A percentile compares a stretch with the other conserved stretches of the same genome.
phyloP scores from a whole-genome alignment of 2,797 vertebrate genomes.

The Smutsia gigantea region DNA sequence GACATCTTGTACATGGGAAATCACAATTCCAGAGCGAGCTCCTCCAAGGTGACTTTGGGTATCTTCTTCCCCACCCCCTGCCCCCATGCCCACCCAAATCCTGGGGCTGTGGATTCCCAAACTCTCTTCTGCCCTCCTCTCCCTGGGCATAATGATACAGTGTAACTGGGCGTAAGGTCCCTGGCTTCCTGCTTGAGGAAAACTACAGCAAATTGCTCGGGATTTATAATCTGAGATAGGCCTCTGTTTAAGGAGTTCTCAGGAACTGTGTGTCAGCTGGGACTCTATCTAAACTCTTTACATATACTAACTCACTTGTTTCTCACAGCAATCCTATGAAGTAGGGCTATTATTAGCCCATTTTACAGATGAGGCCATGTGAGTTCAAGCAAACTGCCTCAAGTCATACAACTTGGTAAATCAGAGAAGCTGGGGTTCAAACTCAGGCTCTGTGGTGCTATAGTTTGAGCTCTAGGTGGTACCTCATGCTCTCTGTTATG shows the following conservation, averaged over 20 bases:
- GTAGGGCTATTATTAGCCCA: not conserved
- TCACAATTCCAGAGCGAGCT: not conserved
- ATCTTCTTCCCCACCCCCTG: not conserved
- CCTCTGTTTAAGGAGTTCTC: conserved; percentile 10
- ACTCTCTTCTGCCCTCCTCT: not conserved
- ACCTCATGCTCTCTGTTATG: not conserved
- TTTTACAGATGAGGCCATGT: not conserved
- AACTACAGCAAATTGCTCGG: not conserved
- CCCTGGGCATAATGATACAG: not conserved
- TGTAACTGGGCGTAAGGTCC: not conserved
- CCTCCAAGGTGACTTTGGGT: not conserved
- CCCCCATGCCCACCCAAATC: not conserved
- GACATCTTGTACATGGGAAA: not conserved
- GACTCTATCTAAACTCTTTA: not conserved
- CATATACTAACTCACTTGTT: not conserved
- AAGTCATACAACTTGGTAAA: not conserved
- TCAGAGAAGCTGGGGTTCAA: not conserved
- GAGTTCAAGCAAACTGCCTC: not conserved
- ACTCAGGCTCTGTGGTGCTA: not conserved
- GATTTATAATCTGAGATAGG: not conserved
- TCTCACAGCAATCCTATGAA: not conserved
- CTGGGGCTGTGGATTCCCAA: not conserved
- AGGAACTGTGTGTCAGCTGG: not conserved
- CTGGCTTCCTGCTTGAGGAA: not conserved
- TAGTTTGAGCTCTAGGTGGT: not conserved